phyloP scores from a whole-genome alignment of 2,113 vertebrate species.

The Pyxicephalus adspersus region DNA sequence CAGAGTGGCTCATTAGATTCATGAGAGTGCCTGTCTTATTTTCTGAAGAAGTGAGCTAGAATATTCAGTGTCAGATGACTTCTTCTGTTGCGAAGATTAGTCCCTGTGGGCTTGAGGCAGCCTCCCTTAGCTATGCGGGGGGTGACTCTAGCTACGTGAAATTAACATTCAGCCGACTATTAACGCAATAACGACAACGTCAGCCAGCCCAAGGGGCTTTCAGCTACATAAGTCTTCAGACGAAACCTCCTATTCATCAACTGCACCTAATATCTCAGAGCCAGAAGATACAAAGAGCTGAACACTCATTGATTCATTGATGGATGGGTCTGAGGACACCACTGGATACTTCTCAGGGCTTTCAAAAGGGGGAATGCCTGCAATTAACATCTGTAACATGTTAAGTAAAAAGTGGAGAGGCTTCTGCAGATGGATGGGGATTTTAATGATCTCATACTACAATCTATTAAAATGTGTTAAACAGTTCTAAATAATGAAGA shows the following conservation, averaged over 20 bases:
- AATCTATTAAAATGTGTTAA: not conserved
- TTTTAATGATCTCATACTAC: not conserved
- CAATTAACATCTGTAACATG: not conserved
- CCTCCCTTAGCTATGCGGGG: conserved; percentile 5
- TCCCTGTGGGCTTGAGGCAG: not conserved
- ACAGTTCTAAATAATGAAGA: not conserved
- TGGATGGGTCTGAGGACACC: not conserved
- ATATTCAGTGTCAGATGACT: conserved; percentile 28
- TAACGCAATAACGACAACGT: not conserved
- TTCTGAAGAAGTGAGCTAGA: not conserved
- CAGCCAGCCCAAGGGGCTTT: not conserved
- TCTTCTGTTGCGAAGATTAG: conserved; percentile 11
- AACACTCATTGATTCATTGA: conserved; percentile 4
- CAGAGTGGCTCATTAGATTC: conserved; percentile 24
- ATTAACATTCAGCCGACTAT: conserved; percentile 26
- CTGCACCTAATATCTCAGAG: not conserved
- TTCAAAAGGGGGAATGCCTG: not conserved
- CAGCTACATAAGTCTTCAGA: not conserved
- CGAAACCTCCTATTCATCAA: not conserved
- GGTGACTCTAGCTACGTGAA: not conserved
- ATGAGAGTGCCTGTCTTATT: conserved; percentile 8
- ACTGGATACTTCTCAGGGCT: not conserved
- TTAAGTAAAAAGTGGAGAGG: not conserved
- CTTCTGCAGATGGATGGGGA: not conserved
- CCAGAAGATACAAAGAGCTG: not conserved